Percentiles rank a stretch among this genome's conserved stretches.
These are phyloP conservation scores for Eupithecia centaureata DNA, from an alignment of 2,888 invertebrate species.

Conservation along the genomic window DNA sequence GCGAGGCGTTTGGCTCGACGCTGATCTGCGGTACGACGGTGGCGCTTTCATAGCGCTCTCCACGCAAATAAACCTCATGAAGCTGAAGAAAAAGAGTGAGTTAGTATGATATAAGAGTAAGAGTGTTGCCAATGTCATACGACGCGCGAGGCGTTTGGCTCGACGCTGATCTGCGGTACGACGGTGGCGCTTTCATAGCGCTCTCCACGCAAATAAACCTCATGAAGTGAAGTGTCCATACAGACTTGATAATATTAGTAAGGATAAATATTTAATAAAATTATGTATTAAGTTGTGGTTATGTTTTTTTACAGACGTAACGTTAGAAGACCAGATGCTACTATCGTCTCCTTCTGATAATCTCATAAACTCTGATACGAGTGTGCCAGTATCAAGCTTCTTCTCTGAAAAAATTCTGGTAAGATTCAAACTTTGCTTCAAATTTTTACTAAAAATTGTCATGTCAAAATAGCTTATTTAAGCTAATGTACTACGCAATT, in stretches of 20 bases:
- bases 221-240: slow-evolving; percentile 79
- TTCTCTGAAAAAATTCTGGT: slow-evolving; percentile 43
- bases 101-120: slow-evolving; percentile 12
- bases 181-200: slow-evolving; percentile 90
- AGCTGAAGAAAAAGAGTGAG: slow-evolving; percentile 79
- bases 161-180: slow-evolving; percentile 91
- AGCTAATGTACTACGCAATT: too few relatives aligned
- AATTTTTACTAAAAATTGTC: too few relatives aligned
- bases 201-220: slow-evolving; percentile 94
- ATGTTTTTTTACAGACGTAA: slow-evolving; percentile 55
- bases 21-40: slow-evolving; percentile 92
- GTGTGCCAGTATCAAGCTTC: slow-evolving; percentile 30
- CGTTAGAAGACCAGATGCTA: slow-evolving; percentile 68
- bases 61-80: slow-evolving; percentile 91
- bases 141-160: slow-evolving; percentile 80
- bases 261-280: not conserved
- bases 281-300: not conserved
- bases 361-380: slow-evolving; percentile 50
- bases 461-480: too few relatives aligned
- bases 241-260: not conserved
- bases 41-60: slow-evolving; percentile 91
- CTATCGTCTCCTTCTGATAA: slow-evolving; percentile 45
- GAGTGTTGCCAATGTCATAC: not conserved
- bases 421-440: not conserved
- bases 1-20: slow-evolving; percentile 94